Base-by-base conservation (phyloP, 2,888 invertebrate genomes). In the Labia minor region DNA sequence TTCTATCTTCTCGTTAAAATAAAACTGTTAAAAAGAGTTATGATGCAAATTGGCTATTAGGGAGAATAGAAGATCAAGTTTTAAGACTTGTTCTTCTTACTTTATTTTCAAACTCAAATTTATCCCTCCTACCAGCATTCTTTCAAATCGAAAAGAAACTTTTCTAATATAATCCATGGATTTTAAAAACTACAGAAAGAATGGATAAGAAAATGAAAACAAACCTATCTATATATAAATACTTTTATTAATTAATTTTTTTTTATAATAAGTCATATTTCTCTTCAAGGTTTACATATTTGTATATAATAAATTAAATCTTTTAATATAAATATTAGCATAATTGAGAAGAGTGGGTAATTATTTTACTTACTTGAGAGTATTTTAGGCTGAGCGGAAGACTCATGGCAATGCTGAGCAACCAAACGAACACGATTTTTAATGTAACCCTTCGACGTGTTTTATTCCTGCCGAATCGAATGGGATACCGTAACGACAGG, bases 391-490 rank as follows among this genome's bases (percentile, higher is more conserved):
- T 92, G 65, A 95, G 81, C 0, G 95, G 95, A 71, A 92, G 82
- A 73, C 94, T 93, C 88, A 95, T 94, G 19, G 93, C 90, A 68
- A 92, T 87, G 66, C 96, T 93, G 67, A 95, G 82, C 61, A 95
- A 81, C 97, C 97, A 97, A 1, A 96, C 96, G 75, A 95, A 88
- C 16, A 88, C 85, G 66, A 98, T 95, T 80, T 97, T 96, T 70
- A 95, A 81, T 0, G 88, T 87, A 21, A 93, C 92, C 69, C 93
- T 79, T 68, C 89, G 83, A 67, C 90, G 83, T 11, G 94, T 93
- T 76, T 93, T 94, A 77, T 93, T 92, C 65, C 94, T 82, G 37
- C 92, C 92, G 73, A 92, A 93, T 75, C 90, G 87, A 90, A 97
- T 94, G 0, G 96, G 96, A 74, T 93, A 93, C 19, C 93, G 85